Evolutionary conservation across 2,888 invertebrate species (phyloP), one percentile per base, ranked within the genome.

Genomic region (Cryptosula pallasiana): DNA sequence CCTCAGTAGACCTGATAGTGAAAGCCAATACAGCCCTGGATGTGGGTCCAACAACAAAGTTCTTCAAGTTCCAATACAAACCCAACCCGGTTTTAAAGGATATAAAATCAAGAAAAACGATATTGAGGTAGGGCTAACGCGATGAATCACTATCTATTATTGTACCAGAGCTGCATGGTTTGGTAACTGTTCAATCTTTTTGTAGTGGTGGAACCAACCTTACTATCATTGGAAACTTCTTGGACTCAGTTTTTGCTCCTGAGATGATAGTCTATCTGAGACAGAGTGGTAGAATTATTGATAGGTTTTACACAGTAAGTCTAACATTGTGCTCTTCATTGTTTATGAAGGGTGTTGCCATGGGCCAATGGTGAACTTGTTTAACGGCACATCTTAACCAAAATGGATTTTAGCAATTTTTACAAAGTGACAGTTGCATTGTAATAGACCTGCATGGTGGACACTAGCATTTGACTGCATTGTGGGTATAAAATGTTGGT

Each of bases 171-270:
- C n/a, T n/a, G n/a, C n/a, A n/a, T n/a, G n/a, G n/a, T n/a, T n/a
- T n/a, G n/a, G n/a, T n/a, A n/a, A n/a, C n/a, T n/a, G n/a, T 45
- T 45, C 20, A 13, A 20, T 45, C 20, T 20, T 45, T 20, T 9
- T 71, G 73, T 71, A 75, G 74, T 35, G 72, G 71, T 32, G 69
- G 74, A 29, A 76, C 76, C 58, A 77, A 75, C 74, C 73, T 75
- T 27, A 58, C 73, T 29, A 77, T 77, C 55, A 79, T 77, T 74
- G 79, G 78, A 71, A 76, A 77, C 54, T 79, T 79, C 73, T 75
- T 77, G 23, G 78, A 78, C 35, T 79, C 80, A 20, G 79, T 80
- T 9, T 73, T n/a, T 57, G 70, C 3, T 36, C 58, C 35, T 55
- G 35, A 73, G 1, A 69, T 69, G n/a, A 29, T 45, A 0, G 55